Conservation (phyloP, 2,888 invertebrate genomes). For the Pharmacophagus antenor region DNA sequence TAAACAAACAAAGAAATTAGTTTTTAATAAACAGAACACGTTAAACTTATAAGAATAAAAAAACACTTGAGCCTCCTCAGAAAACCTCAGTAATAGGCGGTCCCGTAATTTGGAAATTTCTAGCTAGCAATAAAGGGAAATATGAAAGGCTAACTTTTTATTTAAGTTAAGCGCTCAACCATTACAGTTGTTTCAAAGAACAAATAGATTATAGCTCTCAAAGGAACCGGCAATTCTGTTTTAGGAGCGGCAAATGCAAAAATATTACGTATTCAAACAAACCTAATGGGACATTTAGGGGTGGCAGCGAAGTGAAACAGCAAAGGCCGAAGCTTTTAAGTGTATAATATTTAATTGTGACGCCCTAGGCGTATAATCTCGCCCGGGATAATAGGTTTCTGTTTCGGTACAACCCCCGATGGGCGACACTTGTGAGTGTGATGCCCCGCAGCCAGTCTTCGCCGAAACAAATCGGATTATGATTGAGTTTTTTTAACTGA, state of each 20-base stretch:
- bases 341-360: constrained; percentile 82
- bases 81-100: constrained; percentile 17
- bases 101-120: constrained; percentile 21
- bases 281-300: constrained; percentile 82
- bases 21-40: background rate
- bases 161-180: constrained; percentile 70
- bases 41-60: background rate
- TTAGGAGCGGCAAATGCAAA: constrained; percentile 79
- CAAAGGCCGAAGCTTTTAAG: constrained; percentile 82
- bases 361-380: constrained; percentile 82
- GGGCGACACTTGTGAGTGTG: constrained; percentile 76
- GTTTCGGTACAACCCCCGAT: constrained; percentile 77
- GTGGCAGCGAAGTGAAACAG: constrained; percentile 80
- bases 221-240: constrained; percentile 79
- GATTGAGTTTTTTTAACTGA: constrained; percentile 72
- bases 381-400: constrained; percentile 82
- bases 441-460: constrained; percentile 70
- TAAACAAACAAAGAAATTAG: background rate
- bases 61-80: background rate
- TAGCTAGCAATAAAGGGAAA: constrained; percentile 40
- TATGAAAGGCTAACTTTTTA: constrained; percentile 66
- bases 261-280: constrained; percentile 82
- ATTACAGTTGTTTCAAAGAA: constrained; percentile 78
- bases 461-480: constrained; percentile 78
- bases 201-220: constrained; percentile 80